Evolutionary conservation across 2,888 invertebrate genomes (phyloP), one percentile per base, ranked within the genome.

Genomic region (Magallana nippona): DNA sequence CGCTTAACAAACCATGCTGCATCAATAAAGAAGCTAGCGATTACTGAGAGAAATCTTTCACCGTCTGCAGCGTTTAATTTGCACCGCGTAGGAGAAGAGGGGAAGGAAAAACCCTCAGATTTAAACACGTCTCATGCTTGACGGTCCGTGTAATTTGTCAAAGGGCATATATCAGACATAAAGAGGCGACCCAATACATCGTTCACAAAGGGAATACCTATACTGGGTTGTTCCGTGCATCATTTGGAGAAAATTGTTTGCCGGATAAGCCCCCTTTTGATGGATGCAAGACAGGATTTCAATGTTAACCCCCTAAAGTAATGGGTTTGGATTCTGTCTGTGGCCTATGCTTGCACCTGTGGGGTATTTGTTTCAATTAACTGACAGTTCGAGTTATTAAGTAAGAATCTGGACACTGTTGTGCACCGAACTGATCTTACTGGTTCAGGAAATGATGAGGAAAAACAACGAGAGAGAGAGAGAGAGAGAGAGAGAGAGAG

Each of bases 1-100:
- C 63, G 32, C 27, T 27, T 71, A 13, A 71, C 27, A 27, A 27
- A 32, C 19, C 10, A 22, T 60, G n/a, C n/a, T 60, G 19, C 60
- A n/a, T n/a, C 60, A 71, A 71, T 71, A 27, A 22, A 27, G n/a
- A n/a, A 71, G 71, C 71, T 27, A 11, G 15, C 32, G 71, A 71
- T 27, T 32, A 71, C 32, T 32, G 13, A 15, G 13, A 15, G 11
- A 27, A 10, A 15, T 71, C 32, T 15, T 71, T 32, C 32, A 22
- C 32, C 71, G 27, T 71, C 71, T 71, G 27, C 71, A 71, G 71
- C 22, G 71, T 71, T 71, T 27, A 71, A 71, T 22, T 71, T 71
- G 32, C 22, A 71, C 22, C 32, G 71, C 71, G 71, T 71, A 71
- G 71, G 71, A 71, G 71, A 71, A 71, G 71, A 71, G 27, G 71